Conservation (phyloP, 2,113 vertebrate species). For the Campylomormyrus tamandua region DNA sequence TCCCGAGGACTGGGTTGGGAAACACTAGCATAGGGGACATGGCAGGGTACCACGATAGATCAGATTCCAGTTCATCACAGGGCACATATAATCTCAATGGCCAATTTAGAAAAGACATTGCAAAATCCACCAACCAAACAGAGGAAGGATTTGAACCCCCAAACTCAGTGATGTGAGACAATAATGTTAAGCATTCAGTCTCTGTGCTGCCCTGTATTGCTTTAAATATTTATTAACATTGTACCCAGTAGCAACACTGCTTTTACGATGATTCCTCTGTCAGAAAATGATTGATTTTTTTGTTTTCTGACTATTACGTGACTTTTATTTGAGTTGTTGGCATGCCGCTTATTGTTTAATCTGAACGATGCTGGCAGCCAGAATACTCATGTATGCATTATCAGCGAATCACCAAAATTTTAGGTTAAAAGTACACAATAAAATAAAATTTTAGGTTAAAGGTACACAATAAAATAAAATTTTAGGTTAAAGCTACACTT, state of each 20-base stretch:
- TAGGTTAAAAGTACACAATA: not conserved
- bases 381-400: not conserved
- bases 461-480: no score
- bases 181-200: not conserved
- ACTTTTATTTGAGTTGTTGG: not conserved
- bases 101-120: not conserved
- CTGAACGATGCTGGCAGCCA: not conserved
- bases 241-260: not conserved
- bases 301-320: not conserved
- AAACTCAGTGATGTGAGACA: not conserved
- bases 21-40: not conserved
- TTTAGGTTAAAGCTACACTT: no score
- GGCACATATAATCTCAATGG: not conserved
- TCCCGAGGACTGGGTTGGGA: not conserved
- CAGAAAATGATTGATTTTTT: not conserved
- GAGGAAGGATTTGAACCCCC: not conserved
- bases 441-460: not conserved
- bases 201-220: not conserved
- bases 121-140: not conserved
- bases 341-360: not conserved
- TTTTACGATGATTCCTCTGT: not conserved
- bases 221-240: not conserved
- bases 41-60: not conserved
- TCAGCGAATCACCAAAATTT: not conserved
- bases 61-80: not conserved